Conservation (phyloP, 2,888 invertebrate genomes). For the Rhabditophanes sp. region DNA sequence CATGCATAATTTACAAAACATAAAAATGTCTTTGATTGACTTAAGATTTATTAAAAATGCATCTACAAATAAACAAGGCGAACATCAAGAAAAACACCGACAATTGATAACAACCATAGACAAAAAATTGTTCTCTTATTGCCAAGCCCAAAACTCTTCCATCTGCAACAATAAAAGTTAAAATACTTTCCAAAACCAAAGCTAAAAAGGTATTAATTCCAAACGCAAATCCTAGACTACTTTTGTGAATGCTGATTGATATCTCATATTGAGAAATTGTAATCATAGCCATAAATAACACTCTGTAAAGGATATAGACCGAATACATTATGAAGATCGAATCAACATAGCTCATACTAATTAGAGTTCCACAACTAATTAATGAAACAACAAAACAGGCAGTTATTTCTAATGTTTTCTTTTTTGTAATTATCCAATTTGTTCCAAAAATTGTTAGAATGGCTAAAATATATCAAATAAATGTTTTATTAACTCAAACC, state of each 20-base stretch:
- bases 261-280: conserved; percentile 43
- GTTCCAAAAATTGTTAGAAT: conserved; percentile 46
- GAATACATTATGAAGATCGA: conserved; percentile 20
- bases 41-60: no score
- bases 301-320: conserved; percentile 24
- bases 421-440: conserved; percentile 51
- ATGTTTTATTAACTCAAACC: no score
- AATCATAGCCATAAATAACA: conserved; percentile 32
- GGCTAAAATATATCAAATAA: no score
- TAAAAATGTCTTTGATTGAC: no score
- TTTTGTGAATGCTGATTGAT: conserved; percentile 59
- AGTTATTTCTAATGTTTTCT: no score
- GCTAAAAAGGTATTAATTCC: conserved; percentile 73
- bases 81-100: no score
- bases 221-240: conserved; percentile 74
- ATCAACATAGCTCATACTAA: conserved; percentile 51
- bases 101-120: no score
- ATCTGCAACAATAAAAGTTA: conserved; percentile 60
- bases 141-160: no score
- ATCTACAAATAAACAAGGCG: no score
- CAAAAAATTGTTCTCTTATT: no score
- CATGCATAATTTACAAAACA: no score
- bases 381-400: conserved; percentile 48
- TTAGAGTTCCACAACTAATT: conserved; percentile 47
- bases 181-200: conserved; percentile 60